These are phyloP conservation scores for Gila orcuttii DNA, from an alignment of 2,113 vertebrate species.

Conservation along the genomic window DNA sequence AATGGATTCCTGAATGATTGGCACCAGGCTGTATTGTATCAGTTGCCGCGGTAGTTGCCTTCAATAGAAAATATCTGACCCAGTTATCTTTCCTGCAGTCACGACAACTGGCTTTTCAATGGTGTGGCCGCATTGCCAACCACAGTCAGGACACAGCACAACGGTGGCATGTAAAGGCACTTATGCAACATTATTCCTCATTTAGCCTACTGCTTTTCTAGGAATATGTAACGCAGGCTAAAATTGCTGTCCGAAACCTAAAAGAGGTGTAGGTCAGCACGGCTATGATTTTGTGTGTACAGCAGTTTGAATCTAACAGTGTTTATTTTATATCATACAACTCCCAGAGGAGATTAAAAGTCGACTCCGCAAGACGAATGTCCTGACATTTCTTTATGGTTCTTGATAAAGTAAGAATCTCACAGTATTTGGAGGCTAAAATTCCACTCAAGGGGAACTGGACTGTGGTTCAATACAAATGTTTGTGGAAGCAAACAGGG, in stretches of 20 bases:
- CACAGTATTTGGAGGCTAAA: conserved; percentile 35
- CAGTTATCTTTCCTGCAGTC: not conserved
- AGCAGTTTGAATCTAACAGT: not conserved
- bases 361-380: conserved; percentile 17
- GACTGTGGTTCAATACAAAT: not conserved
- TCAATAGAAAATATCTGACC: not conserved
- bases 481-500: conserved; percentile 5
- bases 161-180: not conserved
- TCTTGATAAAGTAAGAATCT: conserved; percentile 35
- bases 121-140: not conserved
- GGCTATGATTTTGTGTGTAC: conserved; percentile 19
- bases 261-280: conserved; percentile 20
- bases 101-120: not conserved
- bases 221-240: not conserved
- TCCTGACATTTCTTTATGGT: not conserved
- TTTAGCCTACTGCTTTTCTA: not conserved
- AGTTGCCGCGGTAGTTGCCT: not conserved
- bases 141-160: not conserved
- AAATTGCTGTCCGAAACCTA: not conserved
- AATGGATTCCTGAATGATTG: not conserved
- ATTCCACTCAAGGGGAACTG: conserved; percentile 8
- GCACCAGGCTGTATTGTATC: not conserved
- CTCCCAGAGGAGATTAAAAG: conserved; percentile 33
- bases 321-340: conserved; percentile 33
- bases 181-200: conserved; percentile 1